Base-by-base conservation (phyloP, 2,797 vertebrate genomes). In the Crossoptilon crossoptilon region DNA sequence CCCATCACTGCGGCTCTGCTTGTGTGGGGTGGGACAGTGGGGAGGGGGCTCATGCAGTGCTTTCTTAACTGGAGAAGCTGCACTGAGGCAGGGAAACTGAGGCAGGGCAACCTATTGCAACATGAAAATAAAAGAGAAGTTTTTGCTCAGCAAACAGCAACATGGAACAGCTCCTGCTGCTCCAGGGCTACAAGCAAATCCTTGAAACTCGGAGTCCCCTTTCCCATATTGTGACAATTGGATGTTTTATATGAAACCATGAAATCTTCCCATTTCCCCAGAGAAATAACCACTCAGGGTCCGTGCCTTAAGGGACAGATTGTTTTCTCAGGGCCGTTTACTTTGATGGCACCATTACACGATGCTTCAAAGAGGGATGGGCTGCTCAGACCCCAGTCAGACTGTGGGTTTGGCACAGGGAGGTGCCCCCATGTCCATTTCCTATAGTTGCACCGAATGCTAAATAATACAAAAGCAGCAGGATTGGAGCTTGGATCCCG, bases 311-410 rank as follows among this genome's bases (percentile, higher is more conserved):
- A 10, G 14, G 53, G 24, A 2, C n/a, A 0, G 10, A 35, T 13
- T 0, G 18, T 22, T 41, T 22, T 60, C 14, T 56, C 1, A 6
- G 55, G 26, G 23, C 3, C 0, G 0, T 63, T 69, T 7, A 82
- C 81, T 56, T 27, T 0, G 1, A 31, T 5, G 31, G 6, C 39
- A 11, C 29, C 90, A 18, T 29, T 56, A 15, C 55, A 22, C 3
- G 19, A 22, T 13, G n/a, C 55, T 33, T 29, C 4, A 0, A 46
- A 33, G 62, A 17, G 21, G 0, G 0, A 2, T 26, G 64, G 35
- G 69, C 39, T 48, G 22, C 59, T 84, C 0, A 3, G 67, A 31
- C 5, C n/a, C 5, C 19, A 35, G 9, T 4, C 11, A 43, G 39
- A 43, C 29, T 12, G 31, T n/a, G 29, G 29, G 10, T 56, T 11